These are phyloP conservation scores for Odiellus spinosus DNA, from an alignment of 2,888 invertebrate species.

Conservation along the genomic window DNA sequence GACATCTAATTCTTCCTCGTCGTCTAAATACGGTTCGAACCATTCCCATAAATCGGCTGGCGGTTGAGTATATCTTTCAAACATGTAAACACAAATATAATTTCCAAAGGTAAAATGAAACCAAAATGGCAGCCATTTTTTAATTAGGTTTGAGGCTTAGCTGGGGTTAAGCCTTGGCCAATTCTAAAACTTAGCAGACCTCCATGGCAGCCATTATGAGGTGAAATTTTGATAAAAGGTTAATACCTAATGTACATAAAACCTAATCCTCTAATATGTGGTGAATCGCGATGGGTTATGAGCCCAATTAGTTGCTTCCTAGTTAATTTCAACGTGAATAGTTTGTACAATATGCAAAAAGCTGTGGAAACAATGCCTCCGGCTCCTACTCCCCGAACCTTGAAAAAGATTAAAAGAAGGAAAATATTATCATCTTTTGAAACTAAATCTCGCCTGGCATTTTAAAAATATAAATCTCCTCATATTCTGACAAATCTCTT, in stretches of 20 bases:
- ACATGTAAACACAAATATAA: too few species aligned
- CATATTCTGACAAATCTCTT: too few species aligned
- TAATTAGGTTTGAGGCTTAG: too few species aligned
- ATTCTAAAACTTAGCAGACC: too few species aligned
- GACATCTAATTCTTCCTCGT: conserved; percentile 90
- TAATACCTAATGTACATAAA: conserved; percentile 54
- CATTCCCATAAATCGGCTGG: conserved; percentile 90
- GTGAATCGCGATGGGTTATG: conserved; percentile 86
- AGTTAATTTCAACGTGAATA: conserved; percentile 91
- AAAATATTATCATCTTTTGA: too few species aligned
- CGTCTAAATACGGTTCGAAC: conserved; percentile 90
- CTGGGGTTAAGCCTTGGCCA: too few species aligned
- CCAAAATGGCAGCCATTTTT: too few species aligned
- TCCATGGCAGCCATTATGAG: conserved; percentile 27
- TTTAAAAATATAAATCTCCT: too few species aligned
- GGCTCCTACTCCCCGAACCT: conserved; percentile 96
- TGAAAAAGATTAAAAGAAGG: conserved; percentile 9
- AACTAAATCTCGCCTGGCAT: too few species aligned
- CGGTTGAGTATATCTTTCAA: conserved; percentile 76
- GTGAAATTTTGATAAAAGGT: conserved; percentile 51
- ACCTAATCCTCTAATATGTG: conserved; percentile 90
- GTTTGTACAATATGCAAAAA: conserved; percentile 93
- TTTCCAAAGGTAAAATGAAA: too few species aligned
- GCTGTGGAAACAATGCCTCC: conserved; percentile 99
- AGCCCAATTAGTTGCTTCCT: conserved; percentile 92